phyloP scores from a whole-genome alignment of 2,888 invertebrate genomes.

The Nemapogon koenigi region DNA sequence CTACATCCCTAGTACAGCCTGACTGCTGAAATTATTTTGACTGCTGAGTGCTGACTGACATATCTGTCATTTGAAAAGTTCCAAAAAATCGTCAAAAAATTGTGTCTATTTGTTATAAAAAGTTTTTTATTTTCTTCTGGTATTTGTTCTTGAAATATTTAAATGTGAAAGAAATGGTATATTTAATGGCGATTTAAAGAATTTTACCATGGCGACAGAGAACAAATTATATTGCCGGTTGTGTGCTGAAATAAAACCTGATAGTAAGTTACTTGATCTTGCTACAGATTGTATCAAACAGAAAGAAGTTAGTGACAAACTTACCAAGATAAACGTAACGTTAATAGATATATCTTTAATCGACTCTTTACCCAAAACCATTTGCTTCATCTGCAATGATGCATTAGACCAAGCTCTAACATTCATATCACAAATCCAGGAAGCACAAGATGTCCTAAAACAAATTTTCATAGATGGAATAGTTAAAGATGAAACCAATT shows the following conservation, averaged over 20 bases:
- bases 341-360: constrained; percentile 23
- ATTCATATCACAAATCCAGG: constrained; percentile 31
- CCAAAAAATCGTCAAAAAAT: no score
- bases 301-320: constrained; percentile 26
- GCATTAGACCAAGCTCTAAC: constrained; percentile 30
- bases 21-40: no score
- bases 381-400: constrained; percentile 32
- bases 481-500: constrained; percentile 8
- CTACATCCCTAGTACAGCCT: no score
- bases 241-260: constrained; percentile 32
- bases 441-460: constrained; percentile 27
- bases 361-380: constrained; percentile 28
- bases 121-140: no score
- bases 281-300: constrained; percentile 21
- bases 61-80: no score
- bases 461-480: constrained; percentile 9
- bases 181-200: no score
- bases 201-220: neutral
- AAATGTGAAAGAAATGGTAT: no score
- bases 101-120: no score
- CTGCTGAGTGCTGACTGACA: no score
- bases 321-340: constrained; percentile 27
- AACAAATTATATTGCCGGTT: constrained; percentile 14
- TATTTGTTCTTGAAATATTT: no score
- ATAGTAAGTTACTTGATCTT: constrained; percentile 27